Base-by-base conservation (phyloP, 30 jellyfish, hydroid and myxozoan species). In the Morbakka virulenta region DNA sequence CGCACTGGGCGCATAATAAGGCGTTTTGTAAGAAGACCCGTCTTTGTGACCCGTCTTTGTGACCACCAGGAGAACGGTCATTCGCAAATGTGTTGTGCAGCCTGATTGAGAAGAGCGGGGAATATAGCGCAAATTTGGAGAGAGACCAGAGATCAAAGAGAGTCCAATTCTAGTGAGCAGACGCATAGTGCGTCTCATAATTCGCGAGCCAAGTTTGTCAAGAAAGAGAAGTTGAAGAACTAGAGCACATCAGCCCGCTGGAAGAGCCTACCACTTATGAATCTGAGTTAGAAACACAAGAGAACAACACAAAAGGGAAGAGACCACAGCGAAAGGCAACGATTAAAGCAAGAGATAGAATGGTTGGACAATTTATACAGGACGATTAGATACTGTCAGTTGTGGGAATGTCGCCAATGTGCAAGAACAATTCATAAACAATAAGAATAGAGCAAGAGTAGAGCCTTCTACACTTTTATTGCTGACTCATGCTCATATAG, bases 71-170 rank as follows among this genome's bases (percentile, higher is more conserved):
- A 86, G 50, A 41, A 86, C 81, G 41, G 79, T 79, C 28, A 79
- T 77, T 32, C 52, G 81, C 64, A 65, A 70, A 62, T 35, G 84
- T 33, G 95, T 69, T 51, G 73, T 86, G 89, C 36, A 70, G 76
- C 95, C 96, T 21, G 85, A 78, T 47, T 93, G 96, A 51, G 66
- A 74, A 14, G 94, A 86, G 82, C 74, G 72, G 84, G 95, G 81
- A 3, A 67, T 70, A 11, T 87, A 86, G 62, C 78, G 50, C 57
- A 68, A 84, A 27, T 82, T 62, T 22, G 96, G 33, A 14, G 94
- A 87, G 91, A 48, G 65, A 25, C 95, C 71, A 36, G 95, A 72
- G 23, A 76, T 79, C 28, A 76, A 76, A 52, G 87, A 76, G 69
- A 62, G 62, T 35, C 35, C 28, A 27, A 72, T 79, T 2, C 87